phyloP scores from a whole-genome alignment of 2,797 vertebrate species.

The Cynodonichthys magdalenae region DNA sequence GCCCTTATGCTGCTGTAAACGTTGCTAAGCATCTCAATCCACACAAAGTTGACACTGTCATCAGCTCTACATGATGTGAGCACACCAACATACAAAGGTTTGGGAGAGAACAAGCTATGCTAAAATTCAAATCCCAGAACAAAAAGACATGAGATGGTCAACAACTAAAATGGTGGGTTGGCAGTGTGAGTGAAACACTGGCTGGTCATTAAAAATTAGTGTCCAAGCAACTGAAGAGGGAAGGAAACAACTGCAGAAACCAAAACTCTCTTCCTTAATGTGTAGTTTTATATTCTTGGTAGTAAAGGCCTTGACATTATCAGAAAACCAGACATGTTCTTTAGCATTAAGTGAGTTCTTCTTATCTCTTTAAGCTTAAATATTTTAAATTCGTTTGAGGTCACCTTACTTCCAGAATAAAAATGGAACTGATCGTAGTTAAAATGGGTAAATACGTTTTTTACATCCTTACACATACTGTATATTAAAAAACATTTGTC shows the following conservation, averaged over 20 bases:
- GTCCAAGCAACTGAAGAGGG: constrained; percentile 52
- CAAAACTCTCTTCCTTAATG: neutral
- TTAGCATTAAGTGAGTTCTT: too few relatives aligned
- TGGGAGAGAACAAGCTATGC: neutral
- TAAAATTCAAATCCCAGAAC: neutral
- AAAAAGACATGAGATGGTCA: neutral
- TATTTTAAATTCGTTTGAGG: too few relatives aligned
- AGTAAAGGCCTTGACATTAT: constrained; percentile 24
- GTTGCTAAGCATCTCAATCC: constrained; percentile 31
- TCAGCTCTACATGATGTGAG: constrained; percentile 1
- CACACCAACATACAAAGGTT: neutral
- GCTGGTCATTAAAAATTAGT: constrained; percentile 30
- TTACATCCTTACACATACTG: too few relatives aligned
- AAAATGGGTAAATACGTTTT: too few relatives aligned
- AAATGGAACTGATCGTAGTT: too few relatives aligned
- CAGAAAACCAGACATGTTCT: neutral
- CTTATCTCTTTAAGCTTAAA: too few relatives aligned
- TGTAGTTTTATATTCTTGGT: constrained; percentile 26
- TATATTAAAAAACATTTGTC: too few relatives aligned
- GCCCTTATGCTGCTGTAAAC: constrained; percentile 54
- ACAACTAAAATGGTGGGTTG: constrained; percentile 29
- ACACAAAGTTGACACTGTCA: neutral
- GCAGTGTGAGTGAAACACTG: constrained; percentile 21
- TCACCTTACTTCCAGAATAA: too few relatives aligned
- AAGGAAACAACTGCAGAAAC: constrained; percentile 16